A percentile compares a stretch with the other conserved stretches of the same genome.
Evolutionary conservation across 2,113 vertebrate species (phyloP).

Genomic region (Bubo scandiacus): DNA sequence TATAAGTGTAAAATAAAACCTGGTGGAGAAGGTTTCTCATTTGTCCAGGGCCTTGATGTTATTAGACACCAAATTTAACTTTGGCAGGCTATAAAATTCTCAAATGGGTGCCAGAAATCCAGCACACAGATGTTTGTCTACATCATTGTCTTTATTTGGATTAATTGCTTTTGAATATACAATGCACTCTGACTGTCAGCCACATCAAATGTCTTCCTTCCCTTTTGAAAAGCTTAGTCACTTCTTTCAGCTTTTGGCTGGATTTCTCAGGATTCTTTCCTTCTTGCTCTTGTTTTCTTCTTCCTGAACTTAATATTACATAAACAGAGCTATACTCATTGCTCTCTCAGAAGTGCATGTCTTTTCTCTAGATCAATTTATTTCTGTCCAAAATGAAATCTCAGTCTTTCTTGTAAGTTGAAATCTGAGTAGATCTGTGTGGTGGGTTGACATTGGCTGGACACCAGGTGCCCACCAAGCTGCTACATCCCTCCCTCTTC

Average conservation of each 20-base stretch:
- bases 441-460: not conserved
- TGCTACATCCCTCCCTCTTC: fast-evolving
- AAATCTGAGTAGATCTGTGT: not conserved
- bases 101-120: not conserved
- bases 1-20: not conserved
- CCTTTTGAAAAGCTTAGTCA: not conserved
- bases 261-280: not conserved
- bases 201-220: not conserved
- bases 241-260: not conserved
- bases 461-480: not conserved
- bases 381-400: not conserved
- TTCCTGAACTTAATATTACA: not conserved
- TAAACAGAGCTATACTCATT: not conserved
- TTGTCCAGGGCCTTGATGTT: not conserved
- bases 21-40: not conserved
- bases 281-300: not conserved
- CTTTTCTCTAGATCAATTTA: not conserved
- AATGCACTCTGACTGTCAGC: not conserved
- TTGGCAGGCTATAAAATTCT: not conserved
- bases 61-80: not conserved
- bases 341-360: not conserved
- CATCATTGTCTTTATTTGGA: not conserved
- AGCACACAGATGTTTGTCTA: not conserved
- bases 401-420: not conserved
- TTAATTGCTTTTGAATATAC: not conserved